phyloP scores from a whole-genome alignment of 2,113 vertebrate genomes.

The Sceloporus tristichus region DNA sequence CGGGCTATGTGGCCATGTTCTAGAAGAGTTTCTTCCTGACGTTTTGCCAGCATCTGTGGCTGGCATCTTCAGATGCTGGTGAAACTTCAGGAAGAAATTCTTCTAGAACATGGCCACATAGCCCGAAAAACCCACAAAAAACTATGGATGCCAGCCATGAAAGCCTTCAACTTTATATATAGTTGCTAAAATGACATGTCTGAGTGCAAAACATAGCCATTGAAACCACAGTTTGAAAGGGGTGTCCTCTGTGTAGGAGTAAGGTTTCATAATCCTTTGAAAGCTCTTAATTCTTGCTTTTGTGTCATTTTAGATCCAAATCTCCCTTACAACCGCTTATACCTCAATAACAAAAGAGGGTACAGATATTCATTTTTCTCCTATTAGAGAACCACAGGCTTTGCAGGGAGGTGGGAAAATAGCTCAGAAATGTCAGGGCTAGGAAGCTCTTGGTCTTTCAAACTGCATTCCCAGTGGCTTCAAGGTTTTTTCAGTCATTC shows the following conservation, averaged over 20 bases:
- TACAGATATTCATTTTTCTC: background rate
- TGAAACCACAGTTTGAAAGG: background rate
- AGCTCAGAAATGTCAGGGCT: too few relatives aligned
- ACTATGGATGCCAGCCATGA: too few relatives aligned
- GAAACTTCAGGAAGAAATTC: too few relatives aligned
- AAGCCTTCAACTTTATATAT: too few relatives aligned
- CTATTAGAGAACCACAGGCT: background rate
- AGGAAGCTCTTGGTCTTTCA: background rate
- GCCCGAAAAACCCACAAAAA: too few relatives aligned
- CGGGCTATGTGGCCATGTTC: too few relatives aligned
- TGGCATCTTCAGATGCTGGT: too few relatives aligned
- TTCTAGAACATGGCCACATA: too few relatives aligned
- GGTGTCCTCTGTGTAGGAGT: too few relatives aligned
- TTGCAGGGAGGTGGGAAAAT: background rate
- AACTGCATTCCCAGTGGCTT: background rate
- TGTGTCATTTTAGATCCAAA: background rate
- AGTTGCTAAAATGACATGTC: too few relatives aligned
- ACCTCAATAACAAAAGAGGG: background rate
- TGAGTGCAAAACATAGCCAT: background rate
- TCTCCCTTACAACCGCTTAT: background rate
- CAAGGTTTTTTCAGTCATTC: background rate
- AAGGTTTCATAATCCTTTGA: background rate
- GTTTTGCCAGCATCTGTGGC: too few relatives aligned
- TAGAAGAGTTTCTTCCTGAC: too few relatives aligned
- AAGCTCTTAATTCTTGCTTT: background rate